These are phyloP conservation scores for Papilio gigon DNA, from an alignment of 2,888 invertebrate species.

Conservation along the genomic window DNA sequence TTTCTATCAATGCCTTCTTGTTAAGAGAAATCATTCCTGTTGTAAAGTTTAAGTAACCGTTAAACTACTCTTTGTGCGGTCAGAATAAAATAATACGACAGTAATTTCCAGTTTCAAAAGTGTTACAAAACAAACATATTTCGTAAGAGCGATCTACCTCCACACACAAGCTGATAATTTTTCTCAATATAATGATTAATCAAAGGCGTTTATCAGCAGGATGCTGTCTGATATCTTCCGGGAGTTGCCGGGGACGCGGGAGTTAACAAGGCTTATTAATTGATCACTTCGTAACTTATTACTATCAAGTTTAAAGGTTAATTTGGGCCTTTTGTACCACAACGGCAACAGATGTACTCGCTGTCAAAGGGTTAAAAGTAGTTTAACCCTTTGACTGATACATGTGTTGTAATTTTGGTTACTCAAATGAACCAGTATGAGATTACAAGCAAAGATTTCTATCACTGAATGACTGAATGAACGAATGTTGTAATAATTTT, in stretches of 20 bases:
- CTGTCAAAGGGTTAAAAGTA: neutral
- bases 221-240: constrained; percentile 61
- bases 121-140: neutral
- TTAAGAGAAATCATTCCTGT: neutral
- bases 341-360: too few relatives aligned
- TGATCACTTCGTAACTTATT: neutral
- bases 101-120: neutral
- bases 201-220: constrained; percentile 49
- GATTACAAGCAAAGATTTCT: too few relatives aligned
- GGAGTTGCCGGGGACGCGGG: constrained; percentile 44
- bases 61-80: neutral
- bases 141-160: neutral
- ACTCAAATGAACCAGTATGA: too few relatives aligned
- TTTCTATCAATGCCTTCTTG: too few relatives aligned
- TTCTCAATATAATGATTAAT: constrained; percentile 37
- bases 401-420: too few relatives aligned
- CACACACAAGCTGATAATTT: constrained; percentile 15
- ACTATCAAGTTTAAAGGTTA: neutral
- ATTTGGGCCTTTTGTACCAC: too few relatives aligned
- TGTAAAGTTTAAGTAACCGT: neutral
- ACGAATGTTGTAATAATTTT: too few relatives aligned
- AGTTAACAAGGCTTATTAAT: constrained; percentile 18
- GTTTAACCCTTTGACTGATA: neutral
- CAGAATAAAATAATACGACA: neutral
- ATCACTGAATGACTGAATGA: too few relatives aligned